phyloP scores from a whole-genome alignment of 2,797 vertebrate genomes.

The Menidia menidia region DNA sequence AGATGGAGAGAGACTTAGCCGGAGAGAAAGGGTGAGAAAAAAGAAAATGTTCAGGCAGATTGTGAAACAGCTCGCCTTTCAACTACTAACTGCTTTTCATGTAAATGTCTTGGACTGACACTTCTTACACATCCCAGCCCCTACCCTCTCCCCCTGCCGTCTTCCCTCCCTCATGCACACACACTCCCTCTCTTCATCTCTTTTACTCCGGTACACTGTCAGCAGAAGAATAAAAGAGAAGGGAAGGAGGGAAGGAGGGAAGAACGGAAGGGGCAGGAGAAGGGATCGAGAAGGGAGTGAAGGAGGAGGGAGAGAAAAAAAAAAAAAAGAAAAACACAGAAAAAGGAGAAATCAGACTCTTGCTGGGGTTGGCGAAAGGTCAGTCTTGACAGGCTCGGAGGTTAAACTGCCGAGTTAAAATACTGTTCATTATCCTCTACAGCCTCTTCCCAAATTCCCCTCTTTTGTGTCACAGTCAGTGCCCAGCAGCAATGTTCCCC shows the following conservation, averaged over 20 bases:
- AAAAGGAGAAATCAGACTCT: constrained; percentile 95
- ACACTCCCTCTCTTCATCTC: constrained; percentile 61
- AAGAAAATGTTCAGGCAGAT: constrained; percentile 95
- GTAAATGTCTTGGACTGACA: constrained; percentile 98
- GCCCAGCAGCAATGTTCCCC: constrained; percentile 92
- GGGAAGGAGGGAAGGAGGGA: constrained; percentile 59
- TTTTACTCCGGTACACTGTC: constrained; percentile 78
- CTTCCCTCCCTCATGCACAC: constrained; percentile 50
- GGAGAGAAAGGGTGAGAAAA: constrained; percentile 77
- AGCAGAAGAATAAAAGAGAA: constrained; percentile 80
- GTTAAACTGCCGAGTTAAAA: constrained; percentile 99
- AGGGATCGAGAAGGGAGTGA: constrained; percentile 59
- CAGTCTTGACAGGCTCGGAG: constrained; percentile 97
- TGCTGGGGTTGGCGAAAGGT: constrained; percentile 99
- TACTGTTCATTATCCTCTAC: constrained; percentile 98
- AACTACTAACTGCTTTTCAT: constrained; percentile 98
- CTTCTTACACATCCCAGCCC: constrained; percentile 92
- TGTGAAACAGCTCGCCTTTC: constrained; percentile 96
- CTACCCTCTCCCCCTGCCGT: constrained; percentile 43
- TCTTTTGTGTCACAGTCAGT: constrained; percentile 96
- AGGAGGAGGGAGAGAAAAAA: constrained; percentile 49
- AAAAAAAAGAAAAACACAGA: constrained; percentile 48
- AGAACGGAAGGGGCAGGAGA: constrained; percentile 55
- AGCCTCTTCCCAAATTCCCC: constrained; percentile 96
- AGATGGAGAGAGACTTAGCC: constrained; percentile 80